Percentiles rank a stretch among this genome's conserved stretches.
phyloP scores from a whole-genome alignment of 1,140 invertebrate genomes.

The Leptestheria dahalacensis region DNA sequence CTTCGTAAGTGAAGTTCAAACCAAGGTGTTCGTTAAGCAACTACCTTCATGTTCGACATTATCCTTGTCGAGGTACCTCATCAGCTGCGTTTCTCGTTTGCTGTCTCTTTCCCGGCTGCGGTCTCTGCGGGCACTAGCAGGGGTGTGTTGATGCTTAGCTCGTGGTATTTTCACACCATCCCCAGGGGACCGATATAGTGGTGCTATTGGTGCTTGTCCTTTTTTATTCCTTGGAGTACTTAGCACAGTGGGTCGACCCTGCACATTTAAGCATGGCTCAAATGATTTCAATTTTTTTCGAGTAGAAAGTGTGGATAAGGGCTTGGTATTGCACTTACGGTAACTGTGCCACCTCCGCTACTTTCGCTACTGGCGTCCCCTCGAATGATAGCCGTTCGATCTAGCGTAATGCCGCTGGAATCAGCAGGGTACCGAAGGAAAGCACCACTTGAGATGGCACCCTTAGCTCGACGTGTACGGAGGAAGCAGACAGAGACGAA shows the following conservation, averaged over 20 bases:
- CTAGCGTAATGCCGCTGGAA: slow-evolving; percentile 28
- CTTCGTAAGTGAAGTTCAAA: too few species aligned
- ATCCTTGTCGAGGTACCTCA: slow-evolving; percentile 45
- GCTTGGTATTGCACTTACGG: not conserved
- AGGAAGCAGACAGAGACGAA: slow-evolving; percentile 51
- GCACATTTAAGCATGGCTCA: not conserved
- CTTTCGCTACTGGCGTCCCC: slow-evolving; percentile 58
- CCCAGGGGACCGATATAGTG: slow-evolving; percentile 11
- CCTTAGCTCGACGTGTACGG: slow-evolving; percentile 10
- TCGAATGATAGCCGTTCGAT: slow-evolving; percentile 57
- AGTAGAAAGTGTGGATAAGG: not conserved
- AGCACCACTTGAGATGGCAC: slow-evolving; percentile 10
- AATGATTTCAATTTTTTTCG: too few species aligned
- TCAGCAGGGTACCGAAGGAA: slow-evolving; percentile 17
- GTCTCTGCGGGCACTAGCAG: too few species aligned
- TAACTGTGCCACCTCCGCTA: slow-evolving; percentile 30
- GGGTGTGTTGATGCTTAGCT: slow-evolving; percentile 51
- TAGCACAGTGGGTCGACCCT: too few species aligned
- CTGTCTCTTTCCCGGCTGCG: slow-evolving; percentile 12
- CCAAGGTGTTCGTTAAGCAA: too few species aligned
- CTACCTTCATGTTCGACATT: too few species aligned
- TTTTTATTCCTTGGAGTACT: too few species aligned
- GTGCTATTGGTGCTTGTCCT: too few species aligned
- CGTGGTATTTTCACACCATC: slow-evolving; percentile 58
- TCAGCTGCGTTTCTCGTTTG: slow-evolving; percentile 39